Evolutionary conservation across 2,888 invertebrate species (phyloP).

Genomic region (Nephrotoma flavescens): DNA sequence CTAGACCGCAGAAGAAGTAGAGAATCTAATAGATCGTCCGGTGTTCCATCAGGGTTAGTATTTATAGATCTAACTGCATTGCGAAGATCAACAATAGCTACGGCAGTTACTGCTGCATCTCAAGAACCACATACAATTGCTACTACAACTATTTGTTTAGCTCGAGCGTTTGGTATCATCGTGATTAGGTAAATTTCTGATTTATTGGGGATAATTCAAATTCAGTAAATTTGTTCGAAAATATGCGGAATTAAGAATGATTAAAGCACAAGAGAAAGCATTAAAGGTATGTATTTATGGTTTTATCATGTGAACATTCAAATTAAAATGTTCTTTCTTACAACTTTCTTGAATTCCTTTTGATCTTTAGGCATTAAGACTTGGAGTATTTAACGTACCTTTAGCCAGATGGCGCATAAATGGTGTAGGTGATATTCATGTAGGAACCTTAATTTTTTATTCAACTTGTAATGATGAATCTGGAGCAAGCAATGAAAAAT

Average conservation of each 20-base stretch:
- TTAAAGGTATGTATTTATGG: constrained; percentile 50
- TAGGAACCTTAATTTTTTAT: constrained; percentile 87
- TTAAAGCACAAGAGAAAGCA: constrained; percentile 84
- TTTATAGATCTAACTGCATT: constrained; percentile 89
- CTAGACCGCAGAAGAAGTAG: constrained; percentile 41
- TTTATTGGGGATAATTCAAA: constrained; percentile 59
- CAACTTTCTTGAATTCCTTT: constrained; percentile 1
- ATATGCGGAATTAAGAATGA: constrained; percentile 89
- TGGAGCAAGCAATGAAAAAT: constrained; percentile 70
- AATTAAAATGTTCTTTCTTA: neutral
- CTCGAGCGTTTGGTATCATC: constrained; percentile 87
- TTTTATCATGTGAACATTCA: neutral
- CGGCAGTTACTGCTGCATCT: constrained; percentile 51
- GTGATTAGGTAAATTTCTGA: constrained; percentile 89
- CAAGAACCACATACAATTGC: constrained; percentile 87
- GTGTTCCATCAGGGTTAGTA: constrained; percentile 69
- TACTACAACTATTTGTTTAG: constrained; percentile 80
- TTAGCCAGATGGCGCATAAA: constrained; percentile 86
- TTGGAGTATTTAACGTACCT: constrained; percentile 94
- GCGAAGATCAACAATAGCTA: constrained; percentile 56
- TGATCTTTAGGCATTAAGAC: constrained; percentile 56
- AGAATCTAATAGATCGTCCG: constrained; percentile 35
- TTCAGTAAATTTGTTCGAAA: too few relatives aligned
- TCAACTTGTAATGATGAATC: constrained; percentile 98
- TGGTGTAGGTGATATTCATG: constrained; percentile 95